Conservation (phyloP, 2,113 vertebrate genomes). For the human (Homo sapiens) region GRCh38 chr9:76740501-76741000, state of each 20-base stretch:
- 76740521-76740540: not conserved
- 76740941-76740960: not conserved
- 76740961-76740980: constrained; percentile 12
- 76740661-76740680: not conserved
- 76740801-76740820: not conserved
- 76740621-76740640: not conserved
- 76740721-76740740: constrained; percentile 20
- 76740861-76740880: not conserved
- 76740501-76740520: not conserved
- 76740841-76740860: constrained; percentile 29
- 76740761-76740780: not conserved
- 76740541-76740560: constrained; percentile 1
- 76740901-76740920: not conserved
- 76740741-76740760: constrained; percentile 9
- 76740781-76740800: not conserved
- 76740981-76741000: not conserved
- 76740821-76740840: not conserved
- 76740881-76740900: not conserved
- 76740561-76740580: constrained; percentile 11
- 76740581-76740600: not conserved
- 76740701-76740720: constrained; percentile 36
- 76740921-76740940: constrained; percentile 2
- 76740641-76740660: constrained; percentile 12
- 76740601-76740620: constrained; percentile 23
- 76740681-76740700: constrained; percentile 15